Percentiles rank a stretch among this genome's conserved stretches.
Evolutionary conservation across 1,140 invertebrate species (phyloP).

Genomic region (Muscidifurax raptorellus): DNA sequence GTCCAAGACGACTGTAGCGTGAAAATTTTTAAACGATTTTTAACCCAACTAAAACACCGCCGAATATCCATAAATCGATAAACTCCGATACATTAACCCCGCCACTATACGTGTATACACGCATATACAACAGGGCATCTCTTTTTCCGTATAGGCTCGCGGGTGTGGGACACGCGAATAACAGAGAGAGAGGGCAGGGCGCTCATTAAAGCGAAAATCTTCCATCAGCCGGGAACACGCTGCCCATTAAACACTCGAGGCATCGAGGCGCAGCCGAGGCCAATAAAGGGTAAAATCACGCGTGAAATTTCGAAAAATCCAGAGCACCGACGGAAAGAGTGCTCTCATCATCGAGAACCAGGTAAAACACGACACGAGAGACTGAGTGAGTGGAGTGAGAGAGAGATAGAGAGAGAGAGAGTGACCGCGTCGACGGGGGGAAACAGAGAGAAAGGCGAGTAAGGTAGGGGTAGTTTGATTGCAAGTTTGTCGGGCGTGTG

Average conservation of each 20-base stretch:
- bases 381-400: too few relatives aligned
- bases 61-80: not conserved
- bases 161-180: too few relatives aligned
- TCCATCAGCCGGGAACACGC: not conserved
- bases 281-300: not conserved
- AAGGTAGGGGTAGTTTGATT: constrained; percentile 44
- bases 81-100: too few relatives aligned
- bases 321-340: not conserved
- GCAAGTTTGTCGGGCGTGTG: constrained; percentile 46
- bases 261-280: not conserved
- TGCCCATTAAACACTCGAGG: not conserved
- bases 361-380: not conserved
- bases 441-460: not conserved
- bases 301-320: not conserved
- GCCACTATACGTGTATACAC: not conserved
- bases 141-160: too few relatives aligned
- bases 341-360: not conserved
- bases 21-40: not conserved
- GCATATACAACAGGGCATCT: too few relatives aligned
- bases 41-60: not conserved
- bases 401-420: too few relatives aligned
- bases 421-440: not conserved
- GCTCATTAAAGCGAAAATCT: not conserved
- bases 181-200: too few relatives aligned
- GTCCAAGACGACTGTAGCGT: too few relatives aligned